Evolutionary conservation across 2,888 invertebrate genomes (phyloP).

Genomic region (Drymonia ruficornis): DNA sequence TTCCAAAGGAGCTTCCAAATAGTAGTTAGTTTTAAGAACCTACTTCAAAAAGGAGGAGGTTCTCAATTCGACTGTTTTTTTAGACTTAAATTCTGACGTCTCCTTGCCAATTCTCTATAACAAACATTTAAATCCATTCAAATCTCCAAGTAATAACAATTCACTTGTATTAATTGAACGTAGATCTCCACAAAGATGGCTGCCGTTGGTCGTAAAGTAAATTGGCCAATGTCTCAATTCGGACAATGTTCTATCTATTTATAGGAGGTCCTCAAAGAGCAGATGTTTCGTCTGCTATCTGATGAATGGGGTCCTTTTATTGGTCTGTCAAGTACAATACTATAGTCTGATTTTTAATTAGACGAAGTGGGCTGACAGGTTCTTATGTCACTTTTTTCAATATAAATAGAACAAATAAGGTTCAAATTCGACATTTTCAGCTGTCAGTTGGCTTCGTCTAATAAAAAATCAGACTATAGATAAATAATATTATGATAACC

Average conservation of each 20-base stretch:
- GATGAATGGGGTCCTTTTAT: conserved; percentile 34
- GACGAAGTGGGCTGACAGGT: too few species aligned
- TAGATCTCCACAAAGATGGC: conserved; percentile 30
- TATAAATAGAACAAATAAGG: too few species aligned
- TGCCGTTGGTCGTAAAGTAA: conserved; percentile 40
- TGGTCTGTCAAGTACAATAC: conserved; percentile 25
- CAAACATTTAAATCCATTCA: conserved; percentile 13
- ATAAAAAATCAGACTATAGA: too few species aligned
- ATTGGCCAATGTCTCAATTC: conserved; percentile 59
- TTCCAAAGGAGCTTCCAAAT: too few species aligned
- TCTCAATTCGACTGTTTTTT: too few species aligned
- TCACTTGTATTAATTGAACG: conserved; percentile 32
- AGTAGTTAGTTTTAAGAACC: too few species aligned
- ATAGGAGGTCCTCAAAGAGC: conserved; percentile 30
- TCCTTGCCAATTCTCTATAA: conserved; percentile 4
- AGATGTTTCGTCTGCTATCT: conserved; percentile 20
- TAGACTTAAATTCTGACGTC: not conserved
- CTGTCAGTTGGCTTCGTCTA: too few species aligned
- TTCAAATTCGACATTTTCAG: too few species aligned
- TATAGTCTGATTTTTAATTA: too few species aligned
- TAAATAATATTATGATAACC: conserved; percentile 1
- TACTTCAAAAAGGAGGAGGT: too few species aligned
- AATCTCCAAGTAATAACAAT: conserved; percentile 28
- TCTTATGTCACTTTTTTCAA: too few species aligned
- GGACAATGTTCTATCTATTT: conserved; percentile 44